phyloP scores from a whole-genome alignment of 2,888 invertebrate genomes.

The Apodemia zela region DNA sequence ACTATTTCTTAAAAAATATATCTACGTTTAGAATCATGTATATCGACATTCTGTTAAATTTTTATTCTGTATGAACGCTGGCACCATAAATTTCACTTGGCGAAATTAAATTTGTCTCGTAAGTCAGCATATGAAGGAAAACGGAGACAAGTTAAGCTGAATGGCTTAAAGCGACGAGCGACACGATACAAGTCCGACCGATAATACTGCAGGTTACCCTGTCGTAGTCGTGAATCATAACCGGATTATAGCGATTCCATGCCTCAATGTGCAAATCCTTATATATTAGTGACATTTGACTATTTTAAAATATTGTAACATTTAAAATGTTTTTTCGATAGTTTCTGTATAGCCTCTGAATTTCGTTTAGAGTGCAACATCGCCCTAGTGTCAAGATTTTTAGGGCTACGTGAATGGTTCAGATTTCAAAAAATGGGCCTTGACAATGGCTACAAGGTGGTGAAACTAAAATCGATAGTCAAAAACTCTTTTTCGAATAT shows the following conservation, averaged over 20 bases:
- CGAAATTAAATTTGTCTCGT: slow-evolving; percentile 29
- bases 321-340: too few relatives aligned
- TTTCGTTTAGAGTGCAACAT: too few relatives aligned
- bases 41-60: background rate
- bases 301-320: background rate
- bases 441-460: too few relatives aligned
- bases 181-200: slow-evolving; percentile 26
- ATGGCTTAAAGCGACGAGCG: slow-evolving; percentile 28
- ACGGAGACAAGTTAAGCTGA: slow-evolving; percentile 34
- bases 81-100: background rate
- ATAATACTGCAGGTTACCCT: slow-evolving; percentile 24
- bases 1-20: background rate
- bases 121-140: slow-evolving; percentile 27
- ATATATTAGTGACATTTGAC: slow-evolving; percentile 10
- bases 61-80: too few relatives aligned
- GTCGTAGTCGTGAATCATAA: slow-evolving; percentile 13
- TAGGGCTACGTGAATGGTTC: too few relatives aligned
- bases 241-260: slow-evolving; percentile 19
- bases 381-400: too few relatives aligned
- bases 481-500: too few relatives aligned
- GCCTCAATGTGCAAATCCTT: slow-evolving; percentile 18
- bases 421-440: too few relatives aligned
- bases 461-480: too few relatives aligned
- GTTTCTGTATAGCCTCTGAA: too few relatives aligned
- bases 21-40: background rate